phyloP scores from a whole-genome alignment of 2,113 vertebrate species.

The Zootoca vivipara region DNA sequence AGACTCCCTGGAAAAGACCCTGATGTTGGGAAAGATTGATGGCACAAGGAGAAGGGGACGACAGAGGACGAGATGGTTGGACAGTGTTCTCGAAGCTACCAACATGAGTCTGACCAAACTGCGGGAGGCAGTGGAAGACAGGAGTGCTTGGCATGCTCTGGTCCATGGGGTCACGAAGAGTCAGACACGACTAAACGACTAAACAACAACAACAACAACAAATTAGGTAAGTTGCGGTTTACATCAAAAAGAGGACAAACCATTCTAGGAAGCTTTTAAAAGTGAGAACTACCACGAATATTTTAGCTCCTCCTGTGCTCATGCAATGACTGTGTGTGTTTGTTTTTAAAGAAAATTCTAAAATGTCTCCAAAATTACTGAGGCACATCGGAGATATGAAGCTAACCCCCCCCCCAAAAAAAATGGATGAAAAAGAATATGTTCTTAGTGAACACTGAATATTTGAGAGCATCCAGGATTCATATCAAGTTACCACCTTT shows the following conservation, averaged over 20 bases:
- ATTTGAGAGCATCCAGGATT: constrained; percentile 13
- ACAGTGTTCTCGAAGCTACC: too few relatives aligned
- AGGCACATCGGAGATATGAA: neutral
- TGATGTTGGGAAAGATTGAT: too few relatives aligned
- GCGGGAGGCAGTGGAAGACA: too few relatives aligned
- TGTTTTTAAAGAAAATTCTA: neutral
- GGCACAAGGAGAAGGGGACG: too few relatives aligned
- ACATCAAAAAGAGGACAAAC: neutral
- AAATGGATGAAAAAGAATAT: constrained; percentile 35
- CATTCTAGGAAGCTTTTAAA: neutral
- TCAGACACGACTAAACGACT: too few relatives aligned
- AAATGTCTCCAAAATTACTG: neutral
- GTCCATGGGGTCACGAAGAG: too few relatives aligned
- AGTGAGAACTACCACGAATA: neutral
- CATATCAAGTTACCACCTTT: constrained; percentile 34
- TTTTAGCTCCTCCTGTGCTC: neutral
- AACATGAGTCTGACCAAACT: too few relatives aligned
- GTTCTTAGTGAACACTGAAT: constrained; percentile 3
- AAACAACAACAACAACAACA: too few relatives aligned
- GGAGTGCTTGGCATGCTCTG: too few relatives aligned
- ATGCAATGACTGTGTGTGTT: neutral
- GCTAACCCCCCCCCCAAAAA: neutral
- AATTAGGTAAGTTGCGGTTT: neutral
- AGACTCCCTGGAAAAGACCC: too few relatives aligned
- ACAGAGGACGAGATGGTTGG: too few relatives aligned